Evolutionary conservation across 2,113 vertebrate species (phyloP).

Genomic region (Hydrolagus affinis): DNA sequence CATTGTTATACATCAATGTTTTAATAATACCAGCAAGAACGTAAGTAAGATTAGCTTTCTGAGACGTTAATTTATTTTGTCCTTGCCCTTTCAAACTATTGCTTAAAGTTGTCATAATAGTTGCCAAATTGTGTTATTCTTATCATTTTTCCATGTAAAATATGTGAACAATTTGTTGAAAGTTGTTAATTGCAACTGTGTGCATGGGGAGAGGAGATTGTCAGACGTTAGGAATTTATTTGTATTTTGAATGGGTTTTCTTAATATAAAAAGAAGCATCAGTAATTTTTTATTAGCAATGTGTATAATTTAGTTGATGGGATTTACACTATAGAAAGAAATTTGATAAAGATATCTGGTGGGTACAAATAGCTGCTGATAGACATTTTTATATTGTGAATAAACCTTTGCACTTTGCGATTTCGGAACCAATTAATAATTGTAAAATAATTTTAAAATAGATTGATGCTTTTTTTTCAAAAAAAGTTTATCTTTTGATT

Average conservation of each 20-base stretch:
- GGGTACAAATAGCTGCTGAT: neutral
- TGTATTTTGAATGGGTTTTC: neutral
- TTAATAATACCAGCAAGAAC: neutral
- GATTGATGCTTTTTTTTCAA: neutral
- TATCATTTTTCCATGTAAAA: constrained; percentile 12
- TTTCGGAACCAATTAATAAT: neutral
- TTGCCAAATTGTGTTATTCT: constrained; percentile 24
- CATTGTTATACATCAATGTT: neutral
- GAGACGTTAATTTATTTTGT: constrained; percentile 27
- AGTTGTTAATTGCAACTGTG: neutral
- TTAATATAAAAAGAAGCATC: neutral
- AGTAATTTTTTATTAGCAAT: neutral
- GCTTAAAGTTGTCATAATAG: neutral
- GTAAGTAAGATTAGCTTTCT: constrained; percentile 15
- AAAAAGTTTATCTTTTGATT: neutral
- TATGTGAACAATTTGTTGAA: constrained; percentile 20
- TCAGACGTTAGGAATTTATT: neutral
- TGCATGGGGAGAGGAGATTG: neutral
- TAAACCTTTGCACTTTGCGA: neutral
- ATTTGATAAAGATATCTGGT: neutral
- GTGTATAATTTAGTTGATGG: neutral
- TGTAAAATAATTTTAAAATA: neutral
- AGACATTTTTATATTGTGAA: neutral
- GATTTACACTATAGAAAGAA: neutral
- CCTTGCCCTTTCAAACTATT: constrained; percentile 20